Evolutionary conservation across 2,888 invertebrate species (phyloP).

Genomic region (Pollenia angustigena): DNA sequence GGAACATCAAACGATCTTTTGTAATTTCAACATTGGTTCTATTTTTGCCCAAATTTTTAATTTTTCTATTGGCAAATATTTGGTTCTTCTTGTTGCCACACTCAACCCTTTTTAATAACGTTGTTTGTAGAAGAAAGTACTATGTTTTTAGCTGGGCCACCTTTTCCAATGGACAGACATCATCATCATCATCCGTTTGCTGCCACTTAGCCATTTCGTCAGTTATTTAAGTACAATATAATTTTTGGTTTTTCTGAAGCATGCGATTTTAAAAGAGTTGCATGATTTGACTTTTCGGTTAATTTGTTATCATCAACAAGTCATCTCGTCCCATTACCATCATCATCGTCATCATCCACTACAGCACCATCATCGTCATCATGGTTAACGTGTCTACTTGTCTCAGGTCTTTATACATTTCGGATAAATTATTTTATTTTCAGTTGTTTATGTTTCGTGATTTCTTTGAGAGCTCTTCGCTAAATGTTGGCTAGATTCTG

Average conservation of each 20-base stretch:
- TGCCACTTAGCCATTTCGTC: slow-evolving; percentile 48
- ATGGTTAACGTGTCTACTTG: slow-evolving; percentile 56
- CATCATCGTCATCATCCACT: slow-evolving; percentile 54
- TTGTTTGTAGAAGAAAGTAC: slow-evolving; percentile 35
- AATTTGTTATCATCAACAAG: slow-evolving; percentile 77
- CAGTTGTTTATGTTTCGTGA: slow-evolving; percentile 54
- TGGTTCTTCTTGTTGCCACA: slow-evolving; percentile 1
- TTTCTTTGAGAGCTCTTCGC: slow-evolving; percentile 35
- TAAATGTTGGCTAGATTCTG: slow-evolving; percentile 20
- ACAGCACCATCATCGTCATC: slow-evolving; percentile 20
- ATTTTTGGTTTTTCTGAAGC: slow-evolving; percentile 30
- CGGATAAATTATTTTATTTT: slow-evolving; percentile 59
- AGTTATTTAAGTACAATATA: slow-evolving; percentile 33
- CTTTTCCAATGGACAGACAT: slow-evolving; percentile 25
- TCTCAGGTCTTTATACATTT: slow-evolving; percentile 14
- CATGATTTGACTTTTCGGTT: slow-evolving; percentile 77
- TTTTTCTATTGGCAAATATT: not conserved
- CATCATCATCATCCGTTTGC: slow-evolving; percentile 19
- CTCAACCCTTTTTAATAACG: slow-evolving; percentile 54
- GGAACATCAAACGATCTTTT: slow-evolving; percentile 18
- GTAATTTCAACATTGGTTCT: slow-evolving; percentile 16
- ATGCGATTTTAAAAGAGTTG: slow-evolving; percentile 73
- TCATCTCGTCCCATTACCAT: slow-evolving; percentile 76
- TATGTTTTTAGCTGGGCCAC: slow-evolving; percentile 46
- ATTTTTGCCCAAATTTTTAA: slow-evolving; percentile 39